Evolutionary conservation across 2,113 vertebrate genomes (phyloP).

Genomic region (Proteles cristata): DNA sequence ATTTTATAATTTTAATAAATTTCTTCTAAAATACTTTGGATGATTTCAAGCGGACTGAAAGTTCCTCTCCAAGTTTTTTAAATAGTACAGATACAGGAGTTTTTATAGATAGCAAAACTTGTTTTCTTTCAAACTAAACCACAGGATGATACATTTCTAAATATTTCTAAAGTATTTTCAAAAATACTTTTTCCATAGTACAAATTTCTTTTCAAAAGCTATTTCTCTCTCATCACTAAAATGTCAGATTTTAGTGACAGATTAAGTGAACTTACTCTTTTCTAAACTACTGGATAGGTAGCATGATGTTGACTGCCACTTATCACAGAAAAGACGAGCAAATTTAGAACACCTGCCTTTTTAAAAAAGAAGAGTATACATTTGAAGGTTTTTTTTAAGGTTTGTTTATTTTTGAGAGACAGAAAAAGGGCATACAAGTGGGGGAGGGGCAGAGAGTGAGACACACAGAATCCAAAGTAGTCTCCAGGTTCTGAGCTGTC

Average conservation of each 20-base stretch:
- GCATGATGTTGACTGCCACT: neutral
- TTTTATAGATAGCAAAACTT: slow-evolving; percentile 6
- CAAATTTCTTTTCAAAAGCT: slow-evolving; percentile 42
- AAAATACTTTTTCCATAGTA: neutral
- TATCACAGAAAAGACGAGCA: neutral
- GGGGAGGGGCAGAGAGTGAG: too few species aligned
- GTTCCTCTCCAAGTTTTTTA: slow-evolving; percentile 10
- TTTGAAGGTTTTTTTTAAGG: too few species aligned
- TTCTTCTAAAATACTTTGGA: neutral
- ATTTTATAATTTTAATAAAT: slow-evolving; percentile 4
- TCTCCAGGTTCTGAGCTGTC: too few species aligned
- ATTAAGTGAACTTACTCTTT: neutral
- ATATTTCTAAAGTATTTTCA: slow-evolving; percentile 4
- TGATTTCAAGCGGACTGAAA: neutral
- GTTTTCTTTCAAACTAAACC: neutral
- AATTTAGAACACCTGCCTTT: neutral
- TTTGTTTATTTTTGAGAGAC: too few species aligned
- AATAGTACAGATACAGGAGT: neutral
- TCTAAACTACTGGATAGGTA: neutral
- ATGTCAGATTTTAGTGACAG: neutral
- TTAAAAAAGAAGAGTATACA: neutral
- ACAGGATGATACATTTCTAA: neutral
- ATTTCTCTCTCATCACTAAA: neutral
- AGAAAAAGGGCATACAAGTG: too few species aligned
- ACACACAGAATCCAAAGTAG: too few species aligned